phyloP scores from a whole-genome alignment of 1,140 invertebrate genomes.

The Tigriopus japonicus region DNA sequence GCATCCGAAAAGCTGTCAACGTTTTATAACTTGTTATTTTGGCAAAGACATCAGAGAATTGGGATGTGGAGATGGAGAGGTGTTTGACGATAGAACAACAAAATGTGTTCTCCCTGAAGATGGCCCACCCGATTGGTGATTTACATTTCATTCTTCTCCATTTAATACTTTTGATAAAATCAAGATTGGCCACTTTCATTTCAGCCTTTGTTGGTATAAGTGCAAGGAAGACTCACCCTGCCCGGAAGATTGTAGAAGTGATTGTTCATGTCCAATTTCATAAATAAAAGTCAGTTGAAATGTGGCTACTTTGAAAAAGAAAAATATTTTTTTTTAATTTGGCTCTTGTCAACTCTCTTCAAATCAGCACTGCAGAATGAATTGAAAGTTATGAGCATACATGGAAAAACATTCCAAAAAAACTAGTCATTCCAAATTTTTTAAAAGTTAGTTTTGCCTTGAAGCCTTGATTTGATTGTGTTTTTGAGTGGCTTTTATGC shows the following conservation, averaged over 20 bases:
- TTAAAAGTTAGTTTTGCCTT: too few relatives aligned
- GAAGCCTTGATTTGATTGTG: too few relatives aligned
- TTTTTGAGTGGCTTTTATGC: too few relatives aligned
- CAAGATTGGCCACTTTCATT: neutral
- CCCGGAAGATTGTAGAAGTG: slow-evolving; percentile 9
- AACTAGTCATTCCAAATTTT: too few relatives aligned
- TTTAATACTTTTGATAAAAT: neutral
- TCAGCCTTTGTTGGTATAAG: slow-evolving; percentile 11
- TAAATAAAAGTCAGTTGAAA: neutral
- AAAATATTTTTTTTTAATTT: too few relatives aligned
- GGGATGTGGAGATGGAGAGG: slow-evolving; percentile 60
- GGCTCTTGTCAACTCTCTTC: too few relatives aligned
- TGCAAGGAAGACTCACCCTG: neutral
- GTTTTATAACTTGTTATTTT: slow-evolving; percentile 73
- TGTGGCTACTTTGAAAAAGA: neutral
- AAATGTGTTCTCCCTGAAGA: slow-evolving; percentile 68
- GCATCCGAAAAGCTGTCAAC: slow-evolving; percentile 65
- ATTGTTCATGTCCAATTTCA: neutral
- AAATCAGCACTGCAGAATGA: too few relatives aligned
- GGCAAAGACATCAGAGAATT: slow-evolving; percentile 62
- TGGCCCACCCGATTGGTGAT: slow-evolving; percentile 38
- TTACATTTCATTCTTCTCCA: neutral
- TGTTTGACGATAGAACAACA: slow-evolving; percentile 60
- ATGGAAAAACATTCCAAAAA: too few relatives aligned
- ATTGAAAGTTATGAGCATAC: too few relatives aligned